Evolutionary conservation across 2,888 invertebrate species (phyloP), one percentile per base, ranked within the genome.

Genomic region (Agrotis puta): DNA sequence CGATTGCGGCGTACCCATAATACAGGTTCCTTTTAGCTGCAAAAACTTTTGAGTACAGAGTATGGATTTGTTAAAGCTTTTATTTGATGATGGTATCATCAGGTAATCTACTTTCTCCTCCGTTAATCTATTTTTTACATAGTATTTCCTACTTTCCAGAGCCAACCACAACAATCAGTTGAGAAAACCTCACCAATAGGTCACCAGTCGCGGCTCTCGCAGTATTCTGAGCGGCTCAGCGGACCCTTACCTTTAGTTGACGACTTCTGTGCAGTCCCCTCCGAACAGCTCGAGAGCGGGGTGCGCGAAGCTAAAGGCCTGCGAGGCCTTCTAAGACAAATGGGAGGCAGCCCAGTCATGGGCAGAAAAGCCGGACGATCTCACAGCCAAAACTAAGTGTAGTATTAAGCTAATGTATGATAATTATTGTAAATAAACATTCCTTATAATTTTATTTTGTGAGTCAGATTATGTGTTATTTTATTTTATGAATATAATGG

Each of bases 231-330:
- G 70, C 91, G 94, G 0, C 90, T 96, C 14, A 94, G 91, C 77
- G 96, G 98, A 0, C 98, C 98, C 0, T 92, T 97, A 11, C 98
- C 98, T 70, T 96, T 99, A 50, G 97, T 99, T 85, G 99, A 99
- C 91, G 99, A 99, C 93, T 99, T 99, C 94, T 98, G 98, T 89
- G 98, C 98, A 27, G 98, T 98, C 79, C 98, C 99, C 14, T 97
- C 98, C 88, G 98, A 97, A 89, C 97, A 97, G 27, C 88, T 96
- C 6, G 98, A 97, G 73, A 97, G 93, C 83, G 95, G 96, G 0
- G 94, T 96, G 50, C 92, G 96, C 6, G 98, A 98, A 92, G 97
- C 98, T 0, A 97, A 98, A 86, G 98, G 98, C 0, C 94, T 98
- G 22, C 97, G 98, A 81, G 97, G 97, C 86, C 95, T 98, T 0